Percentiles rank a stretch among this genome's conserved stretches.
Evolutionary conservation across 1,140 invertebrate species (phyloP).

Genomic region (Phocides pigmalion): DNA sequence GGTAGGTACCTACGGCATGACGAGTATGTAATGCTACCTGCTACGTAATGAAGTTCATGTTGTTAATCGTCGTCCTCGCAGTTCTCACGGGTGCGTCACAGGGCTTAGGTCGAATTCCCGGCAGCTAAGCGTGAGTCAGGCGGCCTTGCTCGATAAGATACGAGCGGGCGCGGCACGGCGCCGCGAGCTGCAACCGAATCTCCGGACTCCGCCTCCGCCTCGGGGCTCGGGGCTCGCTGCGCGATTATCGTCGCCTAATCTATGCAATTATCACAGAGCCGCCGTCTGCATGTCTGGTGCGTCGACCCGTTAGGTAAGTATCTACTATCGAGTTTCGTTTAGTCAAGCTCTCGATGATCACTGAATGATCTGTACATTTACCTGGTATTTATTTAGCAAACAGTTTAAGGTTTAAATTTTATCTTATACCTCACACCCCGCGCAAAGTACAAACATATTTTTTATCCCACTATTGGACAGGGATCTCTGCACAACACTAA

Average conservation of each 20-base stretch:
- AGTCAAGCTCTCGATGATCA: too few species aligned
- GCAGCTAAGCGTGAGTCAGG: constrained; percentile 19
- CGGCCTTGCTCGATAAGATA: constrained; percentile 26
- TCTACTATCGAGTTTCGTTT: too few species aligned
- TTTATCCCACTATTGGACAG: too few species aligned
- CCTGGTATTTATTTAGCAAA: too few species aligned
- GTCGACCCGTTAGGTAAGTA: constrained; percentile 6
- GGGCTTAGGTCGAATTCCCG: constrained; percentile 16
- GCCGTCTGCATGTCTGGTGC: constrained; percentile 7
- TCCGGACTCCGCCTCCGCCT: background rate
- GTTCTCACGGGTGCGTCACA: constrained; percentile 3
- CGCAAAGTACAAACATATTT: too few species aligned
- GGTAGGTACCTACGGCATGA: background rate
- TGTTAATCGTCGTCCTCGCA: background rate
- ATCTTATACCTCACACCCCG: too few species aligned
- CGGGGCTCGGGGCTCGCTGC: background rate
- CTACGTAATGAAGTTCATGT: background rate
- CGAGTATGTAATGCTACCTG: background rate
- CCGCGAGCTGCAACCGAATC: constrained; percentile 10
- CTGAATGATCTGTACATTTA: too few species aligned
- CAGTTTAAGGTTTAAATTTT: too few species aligned
- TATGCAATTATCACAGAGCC: background rate
- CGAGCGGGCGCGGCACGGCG: background rate
- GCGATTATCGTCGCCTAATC: too few species aligned
- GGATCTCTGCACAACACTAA: too few species aligned